Evolutionary conservation across 2,888 invertebrate genomes (phyloP).

Genomic region (Pterobdella sp.): DNA sequence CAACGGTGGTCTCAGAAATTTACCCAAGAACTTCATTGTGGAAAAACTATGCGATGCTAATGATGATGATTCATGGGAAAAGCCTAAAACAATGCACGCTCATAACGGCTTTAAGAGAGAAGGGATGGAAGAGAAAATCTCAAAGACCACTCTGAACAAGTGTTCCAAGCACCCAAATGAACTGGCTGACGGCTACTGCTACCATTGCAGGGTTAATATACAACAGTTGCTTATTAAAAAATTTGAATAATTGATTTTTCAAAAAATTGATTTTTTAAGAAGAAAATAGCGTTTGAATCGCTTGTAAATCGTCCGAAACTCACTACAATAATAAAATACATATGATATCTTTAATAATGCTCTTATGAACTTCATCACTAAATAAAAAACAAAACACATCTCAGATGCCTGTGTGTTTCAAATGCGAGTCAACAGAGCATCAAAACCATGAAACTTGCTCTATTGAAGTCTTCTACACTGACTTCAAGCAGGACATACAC

Average conservation of each 20-base stretch:
- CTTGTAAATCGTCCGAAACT: background rate
- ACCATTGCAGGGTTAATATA: conserved; percentile 1
- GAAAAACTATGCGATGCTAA: conserved; percentile 27
- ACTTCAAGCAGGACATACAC: conserved; percentile 15
- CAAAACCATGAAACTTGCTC: conserved; percentile 16
- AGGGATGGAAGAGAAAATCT: background rate
- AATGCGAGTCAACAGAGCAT: conserved; percentile 10
- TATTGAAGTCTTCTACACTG: conserved; percentile 22
- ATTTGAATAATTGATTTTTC: no score
- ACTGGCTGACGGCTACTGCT: conserved; percentile 20
- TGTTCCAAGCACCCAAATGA: conserved; percentile 11
- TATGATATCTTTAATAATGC: background rate
- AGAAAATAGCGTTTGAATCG: no score
- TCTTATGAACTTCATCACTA: background rate
- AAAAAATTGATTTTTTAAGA: no score
- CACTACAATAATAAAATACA: background rate
- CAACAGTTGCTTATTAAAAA: background rate
- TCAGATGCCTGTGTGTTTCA: conserved; percentile 17
- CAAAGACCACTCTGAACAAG: background rate
- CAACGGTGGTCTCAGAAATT: conserved; percentile 10
- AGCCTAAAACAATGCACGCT: background rate
- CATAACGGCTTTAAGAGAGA: background rate
- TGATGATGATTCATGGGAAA: background rate
- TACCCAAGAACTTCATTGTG: conserved; percentile 31
- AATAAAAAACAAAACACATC: background rate